Evolutionary conservation across 2,113 vertebrate genomes (phyloP).

Genomic region (Ctenomys sociabilis): DNA sequence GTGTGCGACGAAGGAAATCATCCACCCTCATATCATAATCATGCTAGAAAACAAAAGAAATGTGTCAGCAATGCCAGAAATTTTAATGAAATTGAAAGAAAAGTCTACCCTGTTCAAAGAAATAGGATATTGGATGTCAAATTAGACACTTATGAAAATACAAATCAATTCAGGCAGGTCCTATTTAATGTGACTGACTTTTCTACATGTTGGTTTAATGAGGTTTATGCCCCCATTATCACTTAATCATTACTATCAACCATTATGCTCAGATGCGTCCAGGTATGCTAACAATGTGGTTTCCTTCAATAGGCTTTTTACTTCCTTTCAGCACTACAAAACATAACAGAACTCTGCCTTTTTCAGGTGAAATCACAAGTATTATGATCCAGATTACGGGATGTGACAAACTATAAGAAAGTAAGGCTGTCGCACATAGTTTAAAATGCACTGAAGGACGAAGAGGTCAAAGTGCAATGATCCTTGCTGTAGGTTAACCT

Average conservation of each 20-base stretch:
- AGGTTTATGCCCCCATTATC: slow-evolving; percentile 10
- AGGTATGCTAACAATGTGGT: neutral
- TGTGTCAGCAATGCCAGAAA: slow-evolving; percentile 15
- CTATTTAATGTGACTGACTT: slow-evolving; percentile 11
- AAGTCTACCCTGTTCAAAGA: slow-evolving; percentile 1
- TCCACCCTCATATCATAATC: slow-evolving; percentile 99
- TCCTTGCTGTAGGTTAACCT: neutral
- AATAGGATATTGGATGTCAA: neutral
- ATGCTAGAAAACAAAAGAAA: slow-evolving; percentile 88
- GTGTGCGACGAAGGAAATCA: slow-evolving; percentile 97
- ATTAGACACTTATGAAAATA: neutral
- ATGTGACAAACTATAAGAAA: neutral
- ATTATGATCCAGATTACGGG: neutral
- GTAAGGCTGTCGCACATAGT: neutral
- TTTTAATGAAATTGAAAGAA: neutral
- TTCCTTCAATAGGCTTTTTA: neutral
- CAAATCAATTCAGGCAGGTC: neutral
- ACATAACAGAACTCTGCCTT: neutral
- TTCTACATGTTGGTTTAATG: neutral
- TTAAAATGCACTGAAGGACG: neutral
- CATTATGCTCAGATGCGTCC: neutral
- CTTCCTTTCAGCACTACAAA: neutral
- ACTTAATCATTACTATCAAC: neutral
- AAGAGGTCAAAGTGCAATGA: neutral
- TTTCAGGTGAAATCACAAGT: slow-evolving; percentile 21